Base-by-base conservation (phyloP, 2,888 invertebrate genomes). In the Tenthredo distinguenda region DNA sequence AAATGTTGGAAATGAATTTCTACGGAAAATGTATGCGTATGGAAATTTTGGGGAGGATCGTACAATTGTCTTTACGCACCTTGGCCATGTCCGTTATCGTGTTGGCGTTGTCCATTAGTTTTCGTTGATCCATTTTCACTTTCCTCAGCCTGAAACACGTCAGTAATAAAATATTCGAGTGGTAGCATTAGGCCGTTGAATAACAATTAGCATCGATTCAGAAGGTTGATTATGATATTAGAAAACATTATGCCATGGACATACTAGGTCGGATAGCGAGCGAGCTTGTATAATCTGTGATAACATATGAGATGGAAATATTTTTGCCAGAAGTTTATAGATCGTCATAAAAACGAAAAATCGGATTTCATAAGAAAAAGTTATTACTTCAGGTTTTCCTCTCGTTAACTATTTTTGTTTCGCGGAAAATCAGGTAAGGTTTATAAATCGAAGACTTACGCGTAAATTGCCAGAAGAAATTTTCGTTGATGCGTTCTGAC, bases 61-160 rank as follows among this genome's bases (percentile, higher is more conserved):
- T 9, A 47, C 2, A 76, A 26, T 76, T 47, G 9, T 47, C 37
- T 81, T 40, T 62, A 94, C 94, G 95, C 96, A 99, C 99, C 97
- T 99, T 99, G 91, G 99, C 99, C 98, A 99, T 99, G 94, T 99
- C 99, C 86, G 99, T 99, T 94, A 99, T 98, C 86, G 99, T 99
- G 93, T 99, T 99, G 90, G 99, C 99, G 94, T 99, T 99, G 94
- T 99, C 99, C 97, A 99, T 98, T 91, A 99, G 95, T 95, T 99
- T 99, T 94, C 99, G 96, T 95, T 99, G 99, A 95, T 99, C 99
- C 98, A 99, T 99, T 95, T 99, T 99, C 87, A 99, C 99, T 96
- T 99, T 99, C 93, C 99, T 96, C 94, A 99, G 96, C 94, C 99
- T 99, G 94, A 87, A 95, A 95, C 86, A 74, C 71, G 47, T 31